Conservation (phyloP, 2,797 vertebrate species). For the Ambastaia sidthimunki region DNA sequence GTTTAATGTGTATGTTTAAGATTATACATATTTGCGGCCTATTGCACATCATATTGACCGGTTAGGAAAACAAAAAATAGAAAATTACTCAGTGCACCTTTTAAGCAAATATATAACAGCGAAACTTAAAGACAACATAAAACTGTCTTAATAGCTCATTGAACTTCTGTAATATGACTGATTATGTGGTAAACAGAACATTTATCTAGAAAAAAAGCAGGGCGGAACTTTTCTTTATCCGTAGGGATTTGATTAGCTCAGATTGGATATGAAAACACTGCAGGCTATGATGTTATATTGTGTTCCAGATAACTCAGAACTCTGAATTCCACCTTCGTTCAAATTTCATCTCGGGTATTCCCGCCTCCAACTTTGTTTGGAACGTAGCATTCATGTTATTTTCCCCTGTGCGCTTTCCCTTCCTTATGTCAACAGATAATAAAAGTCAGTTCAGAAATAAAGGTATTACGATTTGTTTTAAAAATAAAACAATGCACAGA, state of each 20-base stretch:
- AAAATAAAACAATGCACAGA: background rate
- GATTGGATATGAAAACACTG: background rate
- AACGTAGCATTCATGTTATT: background rate
- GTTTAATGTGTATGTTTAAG: too few species aligned
- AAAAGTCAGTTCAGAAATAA: background rate
- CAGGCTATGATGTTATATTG: background rate
- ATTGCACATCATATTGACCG: background rate
- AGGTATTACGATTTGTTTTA: background rate
- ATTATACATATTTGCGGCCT: background rate
- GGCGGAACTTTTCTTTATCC: background rate
- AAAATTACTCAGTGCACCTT: background rate
- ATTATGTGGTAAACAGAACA: background rate
- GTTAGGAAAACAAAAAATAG: background rate
- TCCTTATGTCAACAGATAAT: background rate
- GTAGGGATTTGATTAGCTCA: background rate
- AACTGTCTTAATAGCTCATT: background rate
- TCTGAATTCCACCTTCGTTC: background rate
- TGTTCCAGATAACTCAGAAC: background rate
- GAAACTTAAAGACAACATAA: background rate
- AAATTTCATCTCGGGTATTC: background rate
- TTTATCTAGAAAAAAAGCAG: background rate
- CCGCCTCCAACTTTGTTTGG: background rate
- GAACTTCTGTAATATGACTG: background rate
- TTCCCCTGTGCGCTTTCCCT: background rate
- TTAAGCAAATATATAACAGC: background rate